Percentiles rank a stretch among this genome's conserved stretches.
Evolutionary conservation across 2,113 vertebrate genomes (phyloP).

Genomic region (Oncorhynchus mykiss): DNA sequence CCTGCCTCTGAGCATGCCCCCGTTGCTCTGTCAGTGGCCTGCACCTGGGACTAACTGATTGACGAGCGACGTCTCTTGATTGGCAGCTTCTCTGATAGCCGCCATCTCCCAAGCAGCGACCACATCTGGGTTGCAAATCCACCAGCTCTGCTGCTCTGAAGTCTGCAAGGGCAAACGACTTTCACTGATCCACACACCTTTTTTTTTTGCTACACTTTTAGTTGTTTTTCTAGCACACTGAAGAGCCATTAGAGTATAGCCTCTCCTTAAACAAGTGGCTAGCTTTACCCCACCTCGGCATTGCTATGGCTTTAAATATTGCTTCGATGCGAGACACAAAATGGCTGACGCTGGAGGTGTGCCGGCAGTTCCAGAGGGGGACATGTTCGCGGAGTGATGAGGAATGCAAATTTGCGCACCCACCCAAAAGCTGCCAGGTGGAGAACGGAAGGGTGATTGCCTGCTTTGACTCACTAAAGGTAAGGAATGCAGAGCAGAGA

Average conservation of each 20-base stretch:
- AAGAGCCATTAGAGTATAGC: slow-evolving; percentile 36
- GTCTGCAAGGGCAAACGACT: slow-evolving; percentile 38
- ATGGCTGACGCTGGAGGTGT: slow-evolving; percentile 98
- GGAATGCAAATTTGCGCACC: slow-evolving; percentile 99
- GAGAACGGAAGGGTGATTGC: slow-evolving; percentile 98
- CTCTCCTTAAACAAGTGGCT: slow-evolving; percentile 40
- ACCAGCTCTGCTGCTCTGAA: slow-evolving; percentile 34
- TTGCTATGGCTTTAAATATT: slow-evolving; percentile 94
- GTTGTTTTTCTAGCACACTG: slow-evolving; percentile 19
- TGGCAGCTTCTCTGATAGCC: slow-evolving; percentile 56
- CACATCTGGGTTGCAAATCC: slow-evolving; percentile 47
- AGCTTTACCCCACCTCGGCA: slow-evolving; percentile 30
- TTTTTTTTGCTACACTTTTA: slow-evolving; percentile 40
- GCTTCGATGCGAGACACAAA: slow-evolving; percentile 96
- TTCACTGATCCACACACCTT: slow-evolving; percentile 32
- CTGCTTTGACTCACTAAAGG: slow-evolving; percentile 99
- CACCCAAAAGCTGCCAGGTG: slow-evolving; percentile 98
- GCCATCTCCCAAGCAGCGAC: slow-evolving; percentile 60
- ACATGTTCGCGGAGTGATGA: slow-evolving; percentile 98
- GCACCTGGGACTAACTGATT: slow-evolving; percentile 77
- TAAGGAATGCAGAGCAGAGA: slow-evolving; percentile 71
- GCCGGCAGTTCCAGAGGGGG: slow-evolving; percentile 97
- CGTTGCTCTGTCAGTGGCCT: slow-evolving; percentile 69
- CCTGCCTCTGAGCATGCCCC: slow-evolving; percentile 72
- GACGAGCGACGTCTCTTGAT: slow-evolving; percentile 75